These are phyloP conservation scores for Urocynchramus pylzowi DNA, from an alignment of 2,113 vertebrate genomes.

Conservation along the genomic window DNA sequence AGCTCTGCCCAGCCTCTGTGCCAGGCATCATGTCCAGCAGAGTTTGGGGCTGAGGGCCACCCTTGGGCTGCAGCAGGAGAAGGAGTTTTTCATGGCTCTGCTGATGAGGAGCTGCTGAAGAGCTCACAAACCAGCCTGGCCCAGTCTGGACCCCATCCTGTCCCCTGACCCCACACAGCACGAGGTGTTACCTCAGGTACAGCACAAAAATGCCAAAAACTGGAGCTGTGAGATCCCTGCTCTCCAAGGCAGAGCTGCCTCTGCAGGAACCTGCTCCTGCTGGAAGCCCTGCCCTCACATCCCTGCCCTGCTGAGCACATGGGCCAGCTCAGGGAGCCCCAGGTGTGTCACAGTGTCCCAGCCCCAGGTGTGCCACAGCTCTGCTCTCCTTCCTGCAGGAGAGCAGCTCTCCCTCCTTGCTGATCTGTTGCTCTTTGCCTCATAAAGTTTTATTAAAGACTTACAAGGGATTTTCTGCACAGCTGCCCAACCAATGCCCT, in stretches of 20 bases:
- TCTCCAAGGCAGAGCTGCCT: background rate
- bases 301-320: background rate
- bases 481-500: conserved; percentile 10
- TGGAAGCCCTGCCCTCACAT: background rate
- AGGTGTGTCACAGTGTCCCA: background rate
- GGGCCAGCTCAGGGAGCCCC: background rate
- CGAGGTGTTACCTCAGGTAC: no score
- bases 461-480: conserved; percentile 18
- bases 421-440: background rate
- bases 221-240: background rate
- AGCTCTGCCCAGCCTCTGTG: background rate
- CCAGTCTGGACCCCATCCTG: no score
- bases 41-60: no score
- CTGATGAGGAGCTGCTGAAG: no score
- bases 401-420: background rate
- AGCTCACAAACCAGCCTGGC: no score
- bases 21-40: background rate
- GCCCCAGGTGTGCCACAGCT: background rate
- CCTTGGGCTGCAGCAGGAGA: no score
- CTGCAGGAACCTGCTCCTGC: background rate
- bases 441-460: background rate
- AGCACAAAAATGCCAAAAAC: no score
- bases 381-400: background rate
- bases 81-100: no score
- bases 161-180: no score